Percentiles rank a stretch among this genome's conserved stretches.
Conservation (phyloP, 2,888 invertebrate genomes). For the Acleris emargana region DNA sequence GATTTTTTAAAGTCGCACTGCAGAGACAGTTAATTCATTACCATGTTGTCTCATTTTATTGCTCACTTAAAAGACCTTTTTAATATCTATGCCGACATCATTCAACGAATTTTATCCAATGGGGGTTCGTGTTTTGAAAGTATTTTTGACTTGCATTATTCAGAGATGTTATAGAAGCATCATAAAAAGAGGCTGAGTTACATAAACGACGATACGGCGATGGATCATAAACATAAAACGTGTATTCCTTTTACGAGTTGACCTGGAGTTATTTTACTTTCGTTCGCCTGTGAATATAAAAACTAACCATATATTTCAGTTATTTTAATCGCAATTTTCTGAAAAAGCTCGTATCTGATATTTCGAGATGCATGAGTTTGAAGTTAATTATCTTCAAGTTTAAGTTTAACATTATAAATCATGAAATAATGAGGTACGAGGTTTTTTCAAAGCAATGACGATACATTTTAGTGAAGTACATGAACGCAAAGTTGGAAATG, state of each 20-base stretch:
- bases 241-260: conserved; percentile 48
- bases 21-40: conserved; percentile 17
- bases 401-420: too few relatives aligned
- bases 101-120: conserved; percentile 38
- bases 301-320: conserved; percentile 57
- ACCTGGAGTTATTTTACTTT: conserved; percentile 44
- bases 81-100: conserved; percentile 44
- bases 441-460: too few relatives aligned
- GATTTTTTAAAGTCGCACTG: too few relatives aligned
- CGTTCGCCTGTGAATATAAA: conserved; percentile 55
- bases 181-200: conserved; percentile 54
- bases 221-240: conserved; percentile 64
- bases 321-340: conserved; percentile 51
- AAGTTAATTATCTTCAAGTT: too few relatives aligned
- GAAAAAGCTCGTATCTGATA: too few relatives aligned
- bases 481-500: too few relatives aligned
- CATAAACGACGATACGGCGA: conserved; percentile 55
- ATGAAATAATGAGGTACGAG: too few relatives aligned
- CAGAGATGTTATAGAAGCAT: conserved; percentile 45
- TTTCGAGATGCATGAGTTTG: too few relatives aligned
- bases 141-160: conserved; percentile 45
- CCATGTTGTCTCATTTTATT: conserved; percentile 53
- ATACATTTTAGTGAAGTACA: too few relatives aligned
- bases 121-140: conserved; percentile 36
- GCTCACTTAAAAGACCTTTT: conserved; percentile 59